Evolutionary conservation across 2,888 invertebrate species (phyloP).

Genomic region (Hirtodrosophila duncani): DNA sequence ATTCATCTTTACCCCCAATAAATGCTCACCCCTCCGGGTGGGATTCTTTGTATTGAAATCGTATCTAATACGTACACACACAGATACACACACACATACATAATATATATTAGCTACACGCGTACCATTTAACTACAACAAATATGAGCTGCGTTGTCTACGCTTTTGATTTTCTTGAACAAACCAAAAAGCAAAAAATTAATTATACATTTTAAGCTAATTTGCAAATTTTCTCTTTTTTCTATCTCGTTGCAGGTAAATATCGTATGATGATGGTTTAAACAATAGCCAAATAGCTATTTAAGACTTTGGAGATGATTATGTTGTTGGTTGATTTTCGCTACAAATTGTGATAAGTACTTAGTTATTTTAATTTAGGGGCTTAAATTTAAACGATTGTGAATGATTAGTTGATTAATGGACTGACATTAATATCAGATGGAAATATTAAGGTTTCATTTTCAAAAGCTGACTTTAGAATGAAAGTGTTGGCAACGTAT

Average conservation of each 20-base stretch:
- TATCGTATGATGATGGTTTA: conserved; percentile 33
- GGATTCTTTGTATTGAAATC: conserved; percentile 56
- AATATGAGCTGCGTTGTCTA: not conserved
- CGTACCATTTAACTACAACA: not conserved
- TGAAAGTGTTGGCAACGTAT: too few species aligned
- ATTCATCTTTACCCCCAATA: conserved; percentile 5
- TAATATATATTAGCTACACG: not conserved
- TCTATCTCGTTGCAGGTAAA: conserved; percentile 70
- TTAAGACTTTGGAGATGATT: too few species aligned
- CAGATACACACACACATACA: not conserved
- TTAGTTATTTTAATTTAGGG: too few species aligned
- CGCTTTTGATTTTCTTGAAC: not conserved
- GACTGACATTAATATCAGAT: too few species aligned
- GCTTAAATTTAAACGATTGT: too few species aligned
- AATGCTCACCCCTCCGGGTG: conserved; percentile 18
- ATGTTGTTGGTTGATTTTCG: too few species aligned
- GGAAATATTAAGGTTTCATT: too few species aligned
- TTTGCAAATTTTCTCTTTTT: conserved; percentile 70
- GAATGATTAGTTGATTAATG: too few species aligned
- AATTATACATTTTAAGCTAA: conserved; percentile 65
- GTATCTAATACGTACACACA: too few species aligned
- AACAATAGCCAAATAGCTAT: not conserved
- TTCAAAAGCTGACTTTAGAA: too few species aligned
- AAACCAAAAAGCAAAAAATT: too few species aligned
- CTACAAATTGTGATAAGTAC: too few species aligned